Base-by-base conservation (phyloP, 2,888 invertebrate genomes). In the Heliconius cydno region DNA sequence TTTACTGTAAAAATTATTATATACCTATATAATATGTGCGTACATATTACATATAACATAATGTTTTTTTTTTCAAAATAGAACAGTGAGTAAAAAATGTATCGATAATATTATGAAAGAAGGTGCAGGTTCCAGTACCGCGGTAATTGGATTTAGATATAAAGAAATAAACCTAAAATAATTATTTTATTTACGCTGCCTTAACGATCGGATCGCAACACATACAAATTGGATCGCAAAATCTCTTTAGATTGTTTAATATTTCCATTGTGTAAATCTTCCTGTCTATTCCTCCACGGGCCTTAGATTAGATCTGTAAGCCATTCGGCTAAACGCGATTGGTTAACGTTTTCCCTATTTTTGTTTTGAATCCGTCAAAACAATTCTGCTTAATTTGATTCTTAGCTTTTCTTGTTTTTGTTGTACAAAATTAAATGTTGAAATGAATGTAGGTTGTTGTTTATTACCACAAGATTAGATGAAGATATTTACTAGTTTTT, bases 251-350 rank as follows among this genome's bases (percentile, higher is more conserved):
- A 73, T 52, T 57, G 30, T 73, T 73, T 34, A 57, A 73, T 57
- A 57, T 73, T 73, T n/a, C 57, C 57, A 30, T 30, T 72, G 52
- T 52, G 22, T 72, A 52, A 60, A 74, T 74, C 74, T 63, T 13
- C 38, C 38, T 28, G 63, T 63, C 41, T 38, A 74, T 41, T 74
- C 10, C 75, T 75, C 74, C 38, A 41, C 41, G 19, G 41, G 28
- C 25, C 19, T n/a, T 41, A 65, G 75, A 75, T 75, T 41, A 75
- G 65, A 75, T 75, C 75, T 41, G 63, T 75, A 41, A 41, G 41
- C 28, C 75, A 30, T 75, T 75, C 22, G 2, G 41, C 25, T 19
- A 41, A 75, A 75, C 12, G 25, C 28, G 28, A 65, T 65, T 63
- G 28, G 75, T 65, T 41, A 41, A 65, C 28, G 65, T 65, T 38